A percentile compares a stretch with the other conserved stretches of the same genome.
These are phyloP conservation scores for Apis mellifera DNA, from an alignment of 1,140 invertebrate species.

Conservation along the genomic window DNA sequence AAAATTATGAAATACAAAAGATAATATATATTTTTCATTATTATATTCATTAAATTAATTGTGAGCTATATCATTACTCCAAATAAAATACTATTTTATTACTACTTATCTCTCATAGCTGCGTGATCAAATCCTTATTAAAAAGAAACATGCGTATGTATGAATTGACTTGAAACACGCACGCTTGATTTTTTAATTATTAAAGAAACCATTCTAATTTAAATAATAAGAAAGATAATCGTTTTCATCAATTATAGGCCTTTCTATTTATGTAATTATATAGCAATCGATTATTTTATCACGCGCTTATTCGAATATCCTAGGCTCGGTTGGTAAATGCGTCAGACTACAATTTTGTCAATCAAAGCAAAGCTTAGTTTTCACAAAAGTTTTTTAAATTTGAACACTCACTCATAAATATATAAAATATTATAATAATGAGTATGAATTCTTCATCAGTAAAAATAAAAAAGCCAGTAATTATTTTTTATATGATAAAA, in stretches of 20 bases:
- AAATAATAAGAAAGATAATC: constrained; percentile 13
- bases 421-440: neutral
- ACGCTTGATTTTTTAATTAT: constrained; percentile 1
- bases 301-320: neutral
- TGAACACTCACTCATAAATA: constrained; percentile 22
- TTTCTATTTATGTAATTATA: neutral
- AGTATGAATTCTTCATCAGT: neutral
- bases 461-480: too few species aligned
- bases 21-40: neutral
- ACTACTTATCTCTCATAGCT: neutral
- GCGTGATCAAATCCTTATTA: constrained; percentile 21
- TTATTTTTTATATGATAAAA: too few species aligned
- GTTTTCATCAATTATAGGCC: constrained; percentile 23
- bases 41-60: neutral
- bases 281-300: neutral
- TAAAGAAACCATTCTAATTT: neutral
- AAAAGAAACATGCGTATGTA: neutral
- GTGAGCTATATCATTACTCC: neutral
- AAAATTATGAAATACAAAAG: neutral
- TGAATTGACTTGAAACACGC: constrained; percentile 27
- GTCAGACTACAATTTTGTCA: neutral
- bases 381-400: neutral
- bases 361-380: neutral
- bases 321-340: constrained; percentile 19
- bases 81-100: neutral